Conservation (phyloP, 2,797 vertebrate species). For the Falco concolor region DNA sequence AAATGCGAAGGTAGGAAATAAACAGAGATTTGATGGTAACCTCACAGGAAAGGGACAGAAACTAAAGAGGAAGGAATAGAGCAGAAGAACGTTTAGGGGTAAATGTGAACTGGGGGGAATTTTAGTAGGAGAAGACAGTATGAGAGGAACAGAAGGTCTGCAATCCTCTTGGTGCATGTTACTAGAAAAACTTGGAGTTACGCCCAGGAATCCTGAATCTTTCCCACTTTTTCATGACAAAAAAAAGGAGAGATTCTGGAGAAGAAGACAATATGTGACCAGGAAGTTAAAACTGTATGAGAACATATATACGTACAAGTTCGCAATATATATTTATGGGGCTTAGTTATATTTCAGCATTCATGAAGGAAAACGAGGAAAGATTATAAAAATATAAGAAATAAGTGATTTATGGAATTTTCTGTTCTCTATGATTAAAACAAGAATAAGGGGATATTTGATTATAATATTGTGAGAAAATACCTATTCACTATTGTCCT, state of each 20-base stretch:
- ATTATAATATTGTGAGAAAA: background rate
- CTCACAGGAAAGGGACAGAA: background rate
- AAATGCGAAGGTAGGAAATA: background rate
- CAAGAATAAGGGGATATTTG: background rate
- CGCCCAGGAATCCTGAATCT: background rate
- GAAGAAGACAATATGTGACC: background rate
- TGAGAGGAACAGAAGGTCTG: conserved; percentile 22
- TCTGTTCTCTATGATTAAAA: background rate
- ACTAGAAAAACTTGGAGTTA: background rate
- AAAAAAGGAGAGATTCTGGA: background rate
- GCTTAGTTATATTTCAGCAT: background rate
- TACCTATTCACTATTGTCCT: background rate
- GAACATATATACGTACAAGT: background rate
- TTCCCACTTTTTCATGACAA: background rate
- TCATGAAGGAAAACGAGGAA: background rate
- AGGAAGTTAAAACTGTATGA: background rate
- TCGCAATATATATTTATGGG: background rate
- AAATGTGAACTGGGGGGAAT: background rate
- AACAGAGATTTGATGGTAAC: background rate
- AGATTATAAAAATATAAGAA: background rate
- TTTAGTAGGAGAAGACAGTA: background rate
- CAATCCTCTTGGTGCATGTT: background rate
- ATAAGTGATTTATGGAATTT: background rate
- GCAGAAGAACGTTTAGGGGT: background rate
- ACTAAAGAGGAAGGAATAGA: background rate